These are phyloP conservation scores for Pandemis cinnamomeana DNA, from an alignment of 2,888 invertebrate species.

Conservation along the genomic window DNA sequence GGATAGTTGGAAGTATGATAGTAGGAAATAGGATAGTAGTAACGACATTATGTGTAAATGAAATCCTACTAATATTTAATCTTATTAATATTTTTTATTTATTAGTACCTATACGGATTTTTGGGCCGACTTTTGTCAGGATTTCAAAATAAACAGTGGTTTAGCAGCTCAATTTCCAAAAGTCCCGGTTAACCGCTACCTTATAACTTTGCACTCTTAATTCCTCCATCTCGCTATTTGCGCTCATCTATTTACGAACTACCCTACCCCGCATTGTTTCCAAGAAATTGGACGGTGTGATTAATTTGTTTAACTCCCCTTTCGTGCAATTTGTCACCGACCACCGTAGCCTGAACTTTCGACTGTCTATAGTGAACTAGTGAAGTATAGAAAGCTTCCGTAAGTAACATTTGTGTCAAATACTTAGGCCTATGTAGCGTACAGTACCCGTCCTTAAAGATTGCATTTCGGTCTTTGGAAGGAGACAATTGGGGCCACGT, in stretches of 20 bases:
- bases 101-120: no score
- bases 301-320: conserved; percentile 81
- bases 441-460: no score
- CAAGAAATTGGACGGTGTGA: conserved; percentile 79
- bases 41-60: no score
- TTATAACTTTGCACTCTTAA: not conserved
- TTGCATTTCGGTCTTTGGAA: no score
- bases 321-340: conserved; percentile 71
- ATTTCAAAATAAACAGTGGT: no score
- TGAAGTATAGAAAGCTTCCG: not conserved
- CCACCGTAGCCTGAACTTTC: conserved; percentile 56
- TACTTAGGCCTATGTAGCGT: no score
- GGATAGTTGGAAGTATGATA: no score
- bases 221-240: conserved; percentile 31
- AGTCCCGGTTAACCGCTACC: not conserved
- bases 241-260: conserved; percentile 36
- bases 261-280: conserved; percentile 71
- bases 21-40: no score
- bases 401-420: not conserved
- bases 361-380: not conserved
- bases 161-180: no score
- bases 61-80: no score
- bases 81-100: not conserved
- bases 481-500: no score
- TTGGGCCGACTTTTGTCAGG: no score